Conservation (phyloP, 2,888 invertebrate genomes). For the Rhyacophila evoluta region DNA sequence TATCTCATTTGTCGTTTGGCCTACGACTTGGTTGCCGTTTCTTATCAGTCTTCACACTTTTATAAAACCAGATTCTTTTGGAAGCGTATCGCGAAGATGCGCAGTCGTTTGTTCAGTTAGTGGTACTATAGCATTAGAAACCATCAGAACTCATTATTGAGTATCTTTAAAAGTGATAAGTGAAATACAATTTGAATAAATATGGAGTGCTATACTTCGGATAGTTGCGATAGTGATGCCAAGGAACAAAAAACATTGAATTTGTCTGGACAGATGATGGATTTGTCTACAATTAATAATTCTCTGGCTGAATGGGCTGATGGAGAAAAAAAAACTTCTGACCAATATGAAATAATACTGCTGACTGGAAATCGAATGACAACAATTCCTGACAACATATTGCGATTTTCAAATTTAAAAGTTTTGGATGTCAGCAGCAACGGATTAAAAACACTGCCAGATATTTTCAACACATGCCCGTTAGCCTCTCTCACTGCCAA, state of each 20-base stretch:
- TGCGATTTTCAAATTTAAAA: slow-evolving; percentile 79
- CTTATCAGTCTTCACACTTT: slow-evolving; percentile 16
- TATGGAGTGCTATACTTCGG: slow-evolving; percentile 87
- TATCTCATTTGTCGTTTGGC: slow-evolving; percentile 40
- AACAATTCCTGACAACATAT: slow-evolving; percentile 74
- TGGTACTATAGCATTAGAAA: background rate
- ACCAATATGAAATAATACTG: slow-evolving; percentile 79
- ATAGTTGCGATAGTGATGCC: slow-evolving; percentile 85
- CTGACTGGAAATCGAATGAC: slow-evolving; percentile 89
- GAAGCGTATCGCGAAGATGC: slow-evolving; percentile 28
- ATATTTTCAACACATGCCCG: slow-evolving; percentile 80
- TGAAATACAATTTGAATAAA: slow-evolving; percentile 27
- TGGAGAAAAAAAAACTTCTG: slow-evolving; percentile 71
- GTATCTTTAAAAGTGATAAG: background rate
- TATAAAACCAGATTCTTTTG: slow-evolving; percentile 20
- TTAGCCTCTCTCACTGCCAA: slow-evolving; percentile 86
- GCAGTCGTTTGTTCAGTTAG: slow-evolving; percentile 11
- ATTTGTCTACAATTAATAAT: slow-evolving; percentile 56
- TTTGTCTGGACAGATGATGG: slow-evolving; percentile 68
- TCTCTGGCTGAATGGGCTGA: slow-evolving; percentile 66
- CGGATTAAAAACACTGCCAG: slow-evolving; percentile 80
- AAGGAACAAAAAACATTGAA: slow-evolving; percentile 80
- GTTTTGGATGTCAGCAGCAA: slow-evolving; percentile 91
- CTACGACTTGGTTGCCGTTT: slow-evolving; percentile 15
- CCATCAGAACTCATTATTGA: background rate